Evolutionary conservation across 1,140 invertebrate species (phyloP).

Genomic region (Thaumatotibia leucotreta): DNA sequence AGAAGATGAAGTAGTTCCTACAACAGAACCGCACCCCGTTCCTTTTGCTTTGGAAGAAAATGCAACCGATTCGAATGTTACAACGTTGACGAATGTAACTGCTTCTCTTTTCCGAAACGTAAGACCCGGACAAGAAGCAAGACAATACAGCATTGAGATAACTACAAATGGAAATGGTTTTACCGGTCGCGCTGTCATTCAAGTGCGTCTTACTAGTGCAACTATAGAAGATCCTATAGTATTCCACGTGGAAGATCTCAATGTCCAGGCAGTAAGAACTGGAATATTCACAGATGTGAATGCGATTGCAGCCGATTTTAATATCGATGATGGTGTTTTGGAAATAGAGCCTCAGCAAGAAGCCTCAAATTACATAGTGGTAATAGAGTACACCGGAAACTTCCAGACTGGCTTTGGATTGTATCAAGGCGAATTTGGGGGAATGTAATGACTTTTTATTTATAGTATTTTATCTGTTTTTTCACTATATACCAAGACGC

Average conservation of each 20-base stretch:
- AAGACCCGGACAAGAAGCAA: constrained; percentile 44
- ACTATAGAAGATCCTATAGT: constrained; percentile 36
- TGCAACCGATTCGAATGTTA: background rate
- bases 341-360: constrained; percentile 27
- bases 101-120: constrained; percentile 17
- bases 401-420: constrained; percentile 48
- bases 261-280: constrained; percentile 30
- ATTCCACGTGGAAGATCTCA: constrained; percentile 37
- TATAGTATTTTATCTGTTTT: constrained; percentile 16
- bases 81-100: background rate
- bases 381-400: constrained; percentile 60
- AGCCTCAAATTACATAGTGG: constrained; percentile 32
- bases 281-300: constrained; percentile 38
- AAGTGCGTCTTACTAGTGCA: constrained; percentile 30
- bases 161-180: constrained; percentile 36
- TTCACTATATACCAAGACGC: no score
- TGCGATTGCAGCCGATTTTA: constrained; percentile 20
- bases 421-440: constrained; percentile 27
- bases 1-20: constrained; percentile 13
- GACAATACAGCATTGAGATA: constrained; percentile 36
- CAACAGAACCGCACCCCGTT: background rate
- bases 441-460: constrained; percentile 33
- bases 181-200: constrained; percentile 39
- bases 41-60: background rate
- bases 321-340: constrained; percentile 28